phyloP scores from a whole-genome alignment of 2,797 vertebrate species.

The Chelon labrosus region DNA sequence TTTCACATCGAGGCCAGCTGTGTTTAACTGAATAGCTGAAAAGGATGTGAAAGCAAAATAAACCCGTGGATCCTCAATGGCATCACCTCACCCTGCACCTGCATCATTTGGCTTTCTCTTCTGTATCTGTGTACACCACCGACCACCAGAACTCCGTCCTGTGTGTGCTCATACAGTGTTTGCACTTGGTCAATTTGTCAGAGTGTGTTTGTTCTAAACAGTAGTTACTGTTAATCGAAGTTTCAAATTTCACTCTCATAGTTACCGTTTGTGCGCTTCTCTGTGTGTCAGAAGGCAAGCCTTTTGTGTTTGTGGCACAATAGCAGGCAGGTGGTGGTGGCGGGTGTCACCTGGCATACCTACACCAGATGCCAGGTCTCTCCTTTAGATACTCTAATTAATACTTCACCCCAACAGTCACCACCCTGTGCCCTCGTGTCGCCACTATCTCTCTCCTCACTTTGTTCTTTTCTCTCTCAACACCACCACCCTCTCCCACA shows the following conservation, averaged over 20 bases:
- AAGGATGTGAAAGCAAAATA: slow-evolving; percentile 13
- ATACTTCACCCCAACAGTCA: slow-evolving; percentile 25
- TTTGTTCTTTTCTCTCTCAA: slow-evolving; percentile 53
- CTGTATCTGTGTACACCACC: not conserved
- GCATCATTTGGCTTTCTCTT: slow-evolving; percentile 12
- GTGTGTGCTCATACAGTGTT: slow-evolving; percentile 4
- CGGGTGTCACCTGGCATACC: slow-evolving; percentile 74
- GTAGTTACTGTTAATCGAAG: slow-evolving; percentile 61
- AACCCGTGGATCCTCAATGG: slow-evolving; percentile 17
- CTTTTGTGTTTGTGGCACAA: slow-evolving; percentile 70
- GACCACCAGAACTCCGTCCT: not conserved
- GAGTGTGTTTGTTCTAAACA: slow-evolving; percentile 24
- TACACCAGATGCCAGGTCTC: slow-evolving; percentile 52
- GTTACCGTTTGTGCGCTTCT: slow-evolving; percentile 27
- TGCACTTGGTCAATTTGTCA: slow-evolving; percentile 11
- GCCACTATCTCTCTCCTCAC: slow-evolving; percentile 38
- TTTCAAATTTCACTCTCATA: slow-evolving; percentile 46
- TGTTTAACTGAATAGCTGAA: slow-evolving; percentile 13
- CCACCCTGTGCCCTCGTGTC: slow-evolving; percentile 24
- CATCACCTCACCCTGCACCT: slow-evolving; percentile 22
- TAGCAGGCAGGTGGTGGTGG: slow-evolving; percentile 75
- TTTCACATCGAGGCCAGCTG: not conserved
- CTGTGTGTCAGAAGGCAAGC: slow-evolving; percentile 7
- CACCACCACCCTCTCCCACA: slow-evolving; percentile 6
- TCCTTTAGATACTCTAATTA: slow-evolving; percentile 32